Evolutionary conservation across 2,797 vertebrate species (phyloP).

Genomic region (Nyctalus aviator): DNA sequence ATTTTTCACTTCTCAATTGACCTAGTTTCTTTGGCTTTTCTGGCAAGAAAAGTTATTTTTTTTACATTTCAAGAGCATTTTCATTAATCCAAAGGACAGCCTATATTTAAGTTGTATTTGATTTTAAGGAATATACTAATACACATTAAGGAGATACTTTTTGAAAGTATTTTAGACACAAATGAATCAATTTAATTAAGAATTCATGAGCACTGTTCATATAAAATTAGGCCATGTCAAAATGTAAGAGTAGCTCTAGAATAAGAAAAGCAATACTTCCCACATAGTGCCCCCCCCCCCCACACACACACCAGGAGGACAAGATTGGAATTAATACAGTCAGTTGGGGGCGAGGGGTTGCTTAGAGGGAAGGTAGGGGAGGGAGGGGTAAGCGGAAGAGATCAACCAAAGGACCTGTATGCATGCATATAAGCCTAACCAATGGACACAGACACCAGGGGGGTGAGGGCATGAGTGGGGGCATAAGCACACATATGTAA

Average conservation of each 20-base stretch:
- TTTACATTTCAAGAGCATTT: slow-evolving; percentile 6
- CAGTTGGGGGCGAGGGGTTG: neutral
- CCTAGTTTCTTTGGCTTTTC: neutral
- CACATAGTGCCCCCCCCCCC: neutral
- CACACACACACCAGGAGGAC: too few species aligned
- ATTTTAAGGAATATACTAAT: neutral
- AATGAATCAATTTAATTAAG: neutral
- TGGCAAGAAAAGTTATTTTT: neutral
- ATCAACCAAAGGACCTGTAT: too few species aligned
- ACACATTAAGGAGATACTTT: neutral
- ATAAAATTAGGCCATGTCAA: neutral
- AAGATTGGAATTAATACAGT: neutral
- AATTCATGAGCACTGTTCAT: neutral
- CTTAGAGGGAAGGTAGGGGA: neutral
- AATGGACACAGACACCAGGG: too few species aligned
- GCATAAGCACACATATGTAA: too few species aligned
- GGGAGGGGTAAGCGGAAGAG: too few species aligned
- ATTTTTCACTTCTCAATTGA: slow-evolving; percentile 21
- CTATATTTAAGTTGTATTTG: neutral
- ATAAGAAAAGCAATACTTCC: neutral
- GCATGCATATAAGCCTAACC: too few species aligned
- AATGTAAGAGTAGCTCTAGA: slow-evolving; percentile 15
- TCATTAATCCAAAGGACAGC: neutral
- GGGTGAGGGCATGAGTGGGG: too few species aligned
- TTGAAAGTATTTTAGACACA: neutral